Base-by-base conservation (phyloP, 2,888 invertebrate genomes). In the Aricia artaxerxes region DNA sequence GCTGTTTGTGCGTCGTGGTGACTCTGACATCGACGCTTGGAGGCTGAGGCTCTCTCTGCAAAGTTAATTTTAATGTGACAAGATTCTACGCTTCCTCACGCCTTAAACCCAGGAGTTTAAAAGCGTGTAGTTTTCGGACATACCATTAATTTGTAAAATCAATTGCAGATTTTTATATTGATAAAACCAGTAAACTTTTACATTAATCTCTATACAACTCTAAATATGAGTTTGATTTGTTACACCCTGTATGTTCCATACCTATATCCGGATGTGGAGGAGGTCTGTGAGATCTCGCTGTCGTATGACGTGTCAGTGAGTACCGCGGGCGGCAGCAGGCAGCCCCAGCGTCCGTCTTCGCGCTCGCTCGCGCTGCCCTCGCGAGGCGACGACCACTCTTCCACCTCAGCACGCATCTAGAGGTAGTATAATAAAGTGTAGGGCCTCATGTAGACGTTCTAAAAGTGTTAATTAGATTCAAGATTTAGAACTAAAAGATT, bases 191-290 rank as follows among this genome's bases (percentile, higher is more conserved):
- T 40, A 5, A 40, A 40, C 44, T 44, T 44, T 44, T 7, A 44
- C 7, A 44, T 9, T 44, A 44, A 44, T 44, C 44, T 44, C 44
- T 44, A 44, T 44, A 9, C 9, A 9, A 7, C 44, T 1, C 44
- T 44, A 44, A 7, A 44, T 1, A 44, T 9, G 44, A 44, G 1
- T 40, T 49, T 49, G 0, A 5, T 49, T 49, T 49, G 49, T 49
- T 49, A 49, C 49, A 49, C 2, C 49, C 49, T 49, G 9, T 49
- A 2, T 49, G 49, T 9, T 57, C 16, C 57, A 16, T 31, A 75
- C 78, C 97, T 97, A 90, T 97, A 97, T 81, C 97, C 98, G 1
- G 98, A 98, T 31, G 98, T 98, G 84, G 97, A 98, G 0, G 98
- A 97, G 0, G 97, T 97, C 89, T 97, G 97, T 4, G 97, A 97